phyloP scores from a whole-genome alignment of 2,113 vertebrate genomes.

The Nothobranchius kuhntae region DNA sequence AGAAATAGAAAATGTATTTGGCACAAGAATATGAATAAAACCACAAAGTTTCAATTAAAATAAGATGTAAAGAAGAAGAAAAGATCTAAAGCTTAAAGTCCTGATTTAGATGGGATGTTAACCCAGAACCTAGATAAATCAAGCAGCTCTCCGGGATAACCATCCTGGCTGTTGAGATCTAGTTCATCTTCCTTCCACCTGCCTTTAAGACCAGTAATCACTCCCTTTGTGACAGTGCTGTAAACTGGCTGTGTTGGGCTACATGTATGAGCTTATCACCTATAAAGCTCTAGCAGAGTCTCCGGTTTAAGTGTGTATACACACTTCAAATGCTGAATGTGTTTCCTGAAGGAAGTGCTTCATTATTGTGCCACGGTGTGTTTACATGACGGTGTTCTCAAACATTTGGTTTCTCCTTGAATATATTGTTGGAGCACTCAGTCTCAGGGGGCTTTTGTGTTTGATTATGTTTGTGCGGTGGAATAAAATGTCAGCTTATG shows the following conservation, averaged over 20 bases:
- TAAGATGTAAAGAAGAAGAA: too few relatives aligned
- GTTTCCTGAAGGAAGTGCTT: neutral
- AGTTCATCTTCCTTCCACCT: neutral
- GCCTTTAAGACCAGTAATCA: neutral
- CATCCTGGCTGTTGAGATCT: neutral
- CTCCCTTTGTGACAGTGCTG: neutral
- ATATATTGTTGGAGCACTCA: neutral
- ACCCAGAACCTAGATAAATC: too few relatives aligned
- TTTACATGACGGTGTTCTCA: neutral
- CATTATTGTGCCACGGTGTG: neutral
- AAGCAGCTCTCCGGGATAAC: too few relatives aligned
- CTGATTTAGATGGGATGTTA: too few relatives aligned
- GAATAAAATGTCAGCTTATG: conserved; percentile 14
- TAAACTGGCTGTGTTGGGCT: neutral
- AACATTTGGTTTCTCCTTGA: conserved; percentile 8
- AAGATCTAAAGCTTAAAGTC: too few relatives aligned
- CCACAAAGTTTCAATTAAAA: too few relatives aligned
- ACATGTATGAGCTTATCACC: too few relatives aligned
- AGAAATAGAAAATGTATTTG: too few relatives aligned
- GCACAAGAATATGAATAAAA: too few relatives aligned
- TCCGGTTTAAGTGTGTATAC: too few relatives aligned
- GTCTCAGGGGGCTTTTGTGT: conserved; percentile 8
- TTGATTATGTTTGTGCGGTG: conserved; percentile 14
- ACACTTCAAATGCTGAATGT: neutral
- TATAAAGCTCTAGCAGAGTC: too few relatives aligned